phyloP scores from a whole-genome alignment of 2,888 invertebrate species.

The Microctonus hyperodae region DNA sequence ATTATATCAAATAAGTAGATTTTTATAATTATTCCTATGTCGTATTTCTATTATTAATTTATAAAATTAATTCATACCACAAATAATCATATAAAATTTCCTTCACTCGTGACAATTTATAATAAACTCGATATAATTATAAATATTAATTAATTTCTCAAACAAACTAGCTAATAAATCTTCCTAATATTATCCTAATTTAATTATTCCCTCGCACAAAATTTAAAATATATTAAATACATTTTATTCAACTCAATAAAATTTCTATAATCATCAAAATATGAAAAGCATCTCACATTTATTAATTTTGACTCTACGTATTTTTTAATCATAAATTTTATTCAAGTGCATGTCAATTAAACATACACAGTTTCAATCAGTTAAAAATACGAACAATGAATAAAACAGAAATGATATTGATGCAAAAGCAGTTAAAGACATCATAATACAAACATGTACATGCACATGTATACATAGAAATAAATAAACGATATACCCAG shows the following conservation, averaged over 20 bases:
- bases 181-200: too few species aligned
- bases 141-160: too few species aligned
- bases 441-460: background rate
- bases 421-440: background rate
- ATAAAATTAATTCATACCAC: background rate
- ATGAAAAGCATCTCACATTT: too few species aligned
- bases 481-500: background rate
- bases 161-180: too few species aligned
- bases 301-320: too few species aligned
- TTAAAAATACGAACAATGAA: background rate
- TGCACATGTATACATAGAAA: background rate
- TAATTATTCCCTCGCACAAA: too few species aligned
- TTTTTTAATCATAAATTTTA: too few species aligned
- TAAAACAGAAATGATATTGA: background rate
- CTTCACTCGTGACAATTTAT: too few species aligned
- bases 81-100: background rate
- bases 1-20: background rate
- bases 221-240: too few species aligned
- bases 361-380: background rate
- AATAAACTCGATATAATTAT: too few species aligned
- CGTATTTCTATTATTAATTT: background rate
- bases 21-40: background rate
- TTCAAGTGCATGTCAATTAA: background rate
- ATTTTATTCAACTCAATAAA: too few species aligned
- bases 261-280: too few species aligned